These are phyloP conservation scores for Pterobdella sp. DNA, from an alignment of 2,888 invertebrate genomes.

Conservation along the genomic window DNA sequence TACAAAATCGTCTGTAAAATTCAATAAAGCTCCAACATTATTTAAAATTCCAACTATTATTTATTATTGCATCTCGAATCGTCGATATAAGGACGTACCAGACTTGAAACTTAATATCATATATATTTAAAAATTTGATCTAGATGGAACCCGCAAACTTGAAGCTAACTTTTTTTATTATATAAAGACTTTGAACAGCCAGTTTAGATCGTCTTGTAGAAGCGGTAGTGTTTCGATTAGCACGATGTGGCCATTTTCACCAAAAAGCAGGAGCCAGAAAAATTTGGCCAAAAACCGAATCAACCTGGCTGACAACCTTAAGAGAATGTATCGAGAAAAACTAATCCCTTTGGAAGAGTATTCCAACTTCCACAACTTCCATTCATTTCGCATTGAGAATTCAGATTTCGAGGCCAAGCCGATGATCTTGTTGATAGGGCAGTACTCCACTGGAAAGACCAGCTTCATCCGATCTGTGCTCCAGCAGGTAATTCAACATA, in stretches of 20 bases:
- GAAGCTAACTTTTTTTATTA: too few relatives aligned
- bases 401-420: constrained; percentile 23
- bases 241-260: not conserved
- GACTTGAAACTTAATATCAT: too few relatives aligned
- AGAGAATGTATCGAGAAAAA: constrained; percentile 23
- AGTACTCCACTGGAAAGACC: constrained; percentile 26
- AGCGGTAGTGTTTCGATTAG: too few relatives aligned
- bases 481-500: constrained; percentile 24
- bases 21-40: too few relatives aligned
- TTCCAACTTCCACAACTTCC: constrained; percentile 18
- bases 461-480: constrained; percentile 18
- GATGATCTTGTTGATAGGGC: constrained; percentile 20
- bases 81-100: too few relatives aligned
- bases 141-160: too few relatives aligned
- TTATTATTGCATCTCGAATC: too few relatives aligned
- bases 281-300: not conserved
- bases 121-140: too few relatives aligned
- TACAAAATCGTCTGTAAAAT: too few relatives aligned
- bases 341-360: constrained; percentile 20
- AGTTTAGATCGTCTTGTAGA: too few relatives aligned
- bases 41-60: too few relatives aligned
- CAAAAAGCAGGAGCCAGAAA: not conserved
- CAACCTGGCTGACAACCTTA: constrained; percentile 6
- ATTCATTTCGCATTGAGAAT: constrained; percentile 24
- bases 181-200: too few relatives aligned